Conservation (phyloP, 2,888 invertebrate species). For the Drosophila borborema region DNA sequence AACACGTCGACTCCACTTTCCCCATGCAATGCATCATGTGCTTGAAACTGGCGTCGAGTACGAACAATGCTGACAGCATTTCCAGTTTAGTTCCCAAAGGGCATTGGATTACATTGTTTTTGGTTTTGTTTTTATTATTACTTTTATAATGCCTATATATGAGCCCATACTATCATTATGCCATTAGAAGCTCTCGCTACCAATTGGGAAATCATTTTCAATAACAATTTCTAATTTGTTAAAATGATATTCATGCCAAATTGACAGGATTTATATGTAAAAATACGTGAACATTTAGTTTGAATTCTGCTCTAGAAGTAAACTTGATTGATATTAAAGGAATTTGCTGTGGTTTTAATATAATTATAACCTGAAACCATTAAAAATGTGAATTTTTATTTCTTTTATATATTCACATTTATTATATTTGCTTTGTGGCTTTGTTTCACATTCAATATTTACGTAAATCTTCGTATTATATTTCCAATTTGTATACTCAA, state of each 20-base stretch:
- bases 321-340: no score
- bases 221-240: conserved; percentile 36
- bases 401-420: background rate
- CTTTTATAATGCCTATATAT: background rate
- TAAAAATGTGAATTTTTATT: no score
- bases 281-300: no score
- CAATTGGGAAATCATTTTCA: conserved; percentile 30
- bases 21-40: conserved; percentile 51
- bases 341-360: no score
- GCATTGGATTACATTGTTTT: conserved; percentile 54
- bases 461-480: background rate
- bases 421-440: background rate
- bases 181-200: conserved; percentile 31
- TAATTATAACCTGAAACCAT: no score
- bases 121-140: no score
- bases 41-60: conserved; percentile 10
- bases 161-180: conserved; percentile 11
- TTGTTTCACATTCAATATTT: background rate
- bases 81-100: conserved; percentile 5
- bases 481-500: background rate
- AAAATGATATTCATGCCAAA: background rate
- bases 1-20: background rate
- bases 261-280: no score
- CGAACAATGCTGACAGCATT: background rate
- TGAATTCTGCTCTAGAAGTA: no score